Conservation (phyloP, 1,140 invertebrate genomes). For the Copidosoma floridanum region DNA sequence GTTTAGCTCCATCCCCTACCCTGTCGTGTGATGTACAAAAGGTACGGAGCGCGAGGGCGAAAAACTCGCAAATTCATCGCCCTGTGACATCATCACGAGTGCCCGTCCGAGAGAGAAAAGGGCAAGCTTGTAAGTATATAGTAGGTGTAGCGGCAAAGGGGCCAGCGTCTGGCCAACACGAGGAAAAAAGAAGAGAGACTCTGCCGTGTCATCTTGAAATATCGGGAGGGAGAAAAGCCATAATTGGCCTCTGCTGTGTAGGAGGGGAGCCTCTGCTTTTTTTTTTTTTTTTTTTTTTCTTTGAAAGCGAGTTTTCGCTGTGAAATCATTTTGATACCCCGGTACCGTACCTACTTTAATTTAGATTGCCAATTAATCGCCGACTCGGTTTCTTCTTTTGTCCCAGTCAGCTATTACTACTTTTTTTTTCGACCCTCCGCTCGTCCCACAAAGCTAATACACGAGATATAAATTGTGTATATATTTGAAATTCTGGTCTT, state of each 20-base stretch:
- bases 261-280: slow-evolving; percentile 4
- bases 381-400: no score
- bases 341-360: neutral
- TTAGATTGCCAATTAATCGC: slow-evolving; percentile 13
- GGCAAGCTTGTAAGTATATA: no score
- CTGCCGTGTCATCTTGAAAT: neutral
- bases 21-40: no score
- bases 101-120: no score
- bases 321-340: neutral
- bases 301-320: no score
- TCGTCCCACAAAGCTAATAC: no score
- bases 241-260: slow-evolving; percentile 19
- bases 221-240: neutral
- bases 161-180: neutral
- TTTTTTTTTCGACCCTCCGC: no score
- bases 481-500: no score
- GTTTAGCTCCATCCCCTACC: neutral
- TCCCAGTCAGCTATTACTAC: no score
- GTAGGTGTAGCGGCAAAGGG: neutral
- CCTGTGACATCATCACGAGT: neutral
- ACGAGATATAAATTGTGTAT: no score
- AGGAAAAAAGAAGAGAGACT: neutral
- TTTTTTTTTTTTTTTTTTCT: no score
- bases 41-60: neutral
- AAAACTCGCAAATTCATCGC: slow-evolving; percentile 24